Base-by-base conservation (phyloP, 1,140 invertebrate species). In the Xylocopa sonorina region DNA sequence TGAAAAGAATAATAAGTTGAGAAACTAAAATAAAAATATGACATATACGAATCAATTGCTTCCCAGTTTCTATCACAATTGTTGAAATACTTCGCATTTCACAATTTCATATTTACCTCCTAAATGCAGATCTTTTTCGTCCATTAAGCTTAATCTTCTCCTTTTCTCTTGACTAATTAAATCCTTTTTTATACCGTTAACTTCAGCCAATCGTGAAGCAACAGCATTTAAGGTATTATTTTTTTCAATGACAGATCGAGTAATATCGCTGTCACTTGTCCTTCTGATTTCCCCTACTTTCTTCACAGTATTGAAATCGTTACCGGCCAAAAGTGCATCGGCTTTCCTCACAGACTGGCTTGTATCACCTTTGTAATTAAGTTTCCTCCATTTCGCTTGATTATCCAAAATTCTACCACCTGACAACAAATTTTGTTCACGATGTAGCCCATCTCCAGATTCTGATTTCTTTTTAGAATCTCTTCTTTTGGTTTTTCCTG, bases 381-480 rank as follows among this genome's bases (percentile, higher is more conserved):
- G 79, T 77, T 93, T 93, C 6, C 87, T 89, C 92, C 92, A 93
- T 63, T 93, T 93, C 7, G 88, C 75, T 80, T 92, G 92, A 77
- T 91, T 93, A 81, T 93, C 92, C 43, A 93, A 69, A 71, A 93
- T 92, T 74, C 92, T 90, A 73, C 92, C 92, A 55, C 92, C 92
- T 0, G 92, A 91, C 38, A 93, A 81, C 24, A 93, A 83, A 82
- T 91, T 93, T 83, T 93, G 92, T 86, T 93, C 92, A 14, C 92
- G 88, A 83, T 92, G 89, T 57, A 91, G 71, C 81, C 91, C 89
- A 7, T 94, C 93, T 4, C 90, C 90, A 14, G 93, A 90, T 75
- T 93, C 93, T 6, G 89, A 82, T 83, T 95, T 94, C 81, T 93
- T 94, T 88, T 93, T 93, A 63, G 92, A 93, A 86, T 93, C 93